A percentile compares a stretch with the other conserved stretches of the same genome.
phyloP scores from a whole-genome alignment of 2,888 invertebrate species.

The Gandaritis pyraliata region DNA sequence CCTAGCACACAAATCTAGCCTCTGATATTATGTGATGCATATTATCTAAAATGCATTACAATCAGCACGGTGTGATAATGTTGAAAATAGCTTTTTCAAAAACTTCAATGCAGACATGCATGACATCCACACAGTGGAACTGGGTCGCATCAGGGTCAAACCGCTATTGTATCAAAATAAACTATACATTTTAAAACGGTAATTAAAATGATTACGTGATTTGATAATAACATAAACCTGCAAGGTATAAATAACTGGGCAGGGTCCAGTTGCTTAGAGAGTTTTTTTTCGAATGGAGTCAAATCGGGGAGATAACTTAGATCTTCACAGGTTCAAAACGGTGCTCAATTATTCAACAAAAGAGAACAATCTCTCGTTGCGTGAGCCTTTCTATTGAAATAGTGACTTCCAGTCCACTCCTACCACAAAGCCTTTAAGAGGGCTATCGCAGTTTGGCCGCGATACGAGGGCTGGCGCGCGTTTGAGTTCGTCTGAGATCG shows the following conservation, averaged over 20 bases:
- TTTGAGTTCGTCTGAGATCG: no score
- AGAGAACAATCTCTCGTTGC: background rate
- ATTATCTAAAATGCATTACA: slow-evolving; percentile 10
- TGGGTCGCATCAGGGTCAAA: slow-evolving; percentile 36
- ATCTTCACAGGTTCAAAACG: background rate
- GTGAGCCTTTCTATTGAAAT: background rate
- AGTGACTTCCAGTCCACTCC: slow-evolving; percentile 1
- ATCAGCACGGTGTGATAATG: slow-evolving; percentile 8
- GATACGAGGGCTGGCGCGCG: no score
- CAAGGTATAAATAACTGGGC: no score
- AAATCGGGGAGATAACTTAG: no score
- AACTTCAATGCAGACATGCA: slow-evolving; percentile 20
- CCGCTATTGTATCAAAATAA: slow-evolving; percentile 26
- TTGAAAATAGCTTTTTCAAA: slow-evolving; percentile 14
- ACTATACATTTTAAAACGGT: slow-evolving; percentile 11
- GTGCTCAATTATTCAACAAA: background rate
- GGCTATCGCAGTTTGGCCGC: no score
- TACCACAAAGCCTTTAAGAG: slow-evolving; percentile 2
- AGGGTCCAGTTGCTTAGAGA: no score
- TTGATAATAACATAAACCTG: no score
- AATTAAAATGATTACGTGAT: no score
- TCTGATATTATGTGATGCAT: background rate
- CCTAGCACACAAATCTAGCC: slow-evolving; percentile 1
- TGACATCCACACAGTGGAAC: slow-evolving; percentile 31
- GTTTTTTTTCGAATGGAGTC: no score